Evolutionary conservation across 1,140 invertebrate species (phyloP).

Genomic region (Drosophila tsacasi): DNA sequence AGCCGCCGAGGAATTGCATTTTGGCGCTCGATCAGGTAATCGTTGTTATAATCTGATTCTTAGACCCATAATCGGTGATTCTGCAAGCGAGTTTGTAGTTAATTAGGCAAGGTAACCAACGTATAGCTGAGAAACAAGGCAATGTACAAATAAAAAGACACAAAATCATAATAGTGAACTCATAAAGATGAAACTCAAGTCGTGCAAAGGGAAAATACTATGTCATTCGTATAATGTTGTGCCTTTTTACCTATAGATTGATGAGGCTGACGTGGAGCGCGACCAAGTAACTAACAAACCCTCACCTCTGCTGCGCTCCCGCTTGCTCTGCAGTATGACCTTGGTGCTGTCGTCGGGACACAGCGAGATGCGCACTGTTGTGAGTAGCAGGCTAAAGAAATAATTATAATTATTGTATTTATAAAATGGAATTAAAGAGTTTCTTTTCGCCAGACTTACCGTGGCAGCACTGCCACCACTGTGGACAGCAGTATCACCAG

Average conservation of each 20-base stretch:
- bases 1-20: conserved; percentile 38
- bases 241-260: conserved; percentile 88
- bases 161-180: conserved; percentile 67
- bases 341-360: conserved; percentile 87
- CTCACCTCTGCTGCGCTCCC: conserved; percentile 86
- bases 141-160: conserved; percentile 73
- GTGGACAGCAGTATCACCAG: conserved; percentile 91
- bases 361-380: conserved; percentile 85
- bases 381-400: conserved; percentile 85
- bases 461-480: conserved; percentile 92
- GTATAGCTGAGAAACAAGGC: neutral
- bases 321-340: conserved; percentile 86
- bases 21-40: conserved; percentile 78
- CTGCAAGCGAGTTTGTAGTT: conserved; percentile 58
- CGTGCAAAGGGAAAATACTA: conserved; percentile 28
- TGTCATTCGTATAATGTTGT: conserved; percentile 60
- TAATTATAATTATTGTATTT: too few relatives aligned
- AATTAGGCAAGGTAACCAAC: neutral
- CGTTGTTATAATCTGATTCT: conserved; percentile 86
- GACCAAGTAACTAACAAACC: conserved; percentile 89
- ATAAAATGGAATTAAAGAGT: neutral
- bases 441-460: conserved; percentile 87
- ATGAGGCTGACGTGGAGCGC: conserved; percentile 88
- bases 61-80: conserved; percentile 86
- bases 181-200: conserved; percentile 11